These are phyloP conservation scores for Linurgus olivaceus DNA, from an alignment of 2,797 vertebrate species.

Conservation along the genomic window DNA sequence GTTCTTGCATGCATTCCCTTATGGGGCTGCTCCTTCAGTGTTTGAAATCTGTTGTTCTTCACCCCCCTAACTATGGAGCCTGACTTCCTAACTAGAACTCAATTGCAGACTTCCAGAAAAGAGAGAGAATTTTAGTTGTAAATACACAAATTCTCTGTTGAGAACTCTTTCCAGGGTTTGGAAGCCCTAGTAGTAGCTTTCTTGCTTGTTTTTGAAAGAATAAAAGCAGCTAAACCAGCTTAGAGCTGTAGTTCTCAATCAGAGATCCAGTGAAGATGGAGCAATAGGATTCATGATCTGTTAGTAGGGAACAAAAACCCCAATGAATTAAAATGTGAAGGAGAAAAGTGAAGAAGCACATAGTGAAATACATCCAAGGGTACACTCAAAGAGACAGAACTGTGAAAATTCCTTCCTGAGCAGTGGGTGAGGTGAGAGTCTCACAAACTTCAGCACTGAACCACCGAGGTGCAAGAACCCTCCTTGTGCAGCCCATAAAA, in stretches of 20 bases:
- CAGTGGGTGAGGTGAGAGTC: fast-evolving
- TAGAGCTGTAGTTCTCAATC: neutral
- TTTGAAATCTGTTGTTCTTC: neutral
- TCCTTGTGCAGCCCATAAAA: neutral
- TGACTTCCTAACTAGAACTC: neutral
- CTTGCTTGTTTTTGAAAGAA: neutral
- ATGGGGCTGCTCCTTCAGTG: neutral
- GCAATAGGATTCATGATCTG: neutral
- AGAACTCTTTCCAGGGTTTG: neutral
- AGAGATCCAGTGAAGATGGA: neutral
- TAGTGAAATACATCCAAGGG: neutral
- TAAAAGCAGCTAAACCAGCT: neutral
- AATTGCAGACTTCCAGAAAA: neutral
- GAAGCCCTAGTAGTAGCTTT: neutral
- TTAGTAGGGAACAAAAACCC: neutral
- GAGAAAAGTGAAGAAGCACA: neutral
- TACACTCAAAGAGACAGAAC: neutral
- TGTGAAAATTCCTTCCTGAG: neutral
- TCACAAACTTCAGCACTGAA: fast-evolving
- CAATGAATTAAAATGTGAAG: neutral
- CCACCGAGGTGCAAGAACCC: neutral
- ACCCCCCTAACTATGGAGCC: neutral
- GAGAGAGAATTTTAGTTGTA: neutral
- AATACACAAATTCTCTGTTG: neutral
- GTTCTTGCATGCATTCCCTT: neutral